Evolutionary conservation across 53 echinoderm and acorn worm species (phyloP).

Genomic region (Paracentrotus lividus): DNA sequence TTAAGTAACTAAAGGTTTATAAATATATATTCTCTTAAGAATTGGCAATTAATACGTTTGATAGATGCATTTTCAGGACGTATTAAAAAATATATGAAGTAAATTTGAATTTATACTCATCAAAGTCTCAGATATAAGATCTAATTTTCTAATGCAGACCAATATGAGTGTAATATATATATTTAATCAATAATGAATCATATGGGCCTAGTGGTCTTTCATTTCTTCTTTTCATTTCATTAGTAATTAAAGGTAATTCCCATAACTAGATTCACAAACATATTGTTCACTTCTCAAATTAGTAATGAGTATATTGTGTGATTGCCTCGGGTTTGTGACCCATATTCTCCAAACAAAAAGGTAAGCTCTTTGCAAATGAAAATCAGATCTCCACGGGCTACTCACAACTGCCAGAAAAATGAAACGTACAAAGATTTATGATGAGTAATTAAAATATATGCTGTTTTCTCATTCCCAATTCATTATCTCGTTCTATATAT

Average conservation of each 20-base stretch:
- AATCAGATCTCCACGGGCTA: not conserved
- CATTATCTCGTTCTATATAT: no score
- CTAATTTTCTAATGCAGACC: no score
- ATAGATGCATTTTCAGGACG: no score
- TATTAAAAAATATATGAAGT: no score
- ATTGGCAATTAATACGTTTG: not conserved
- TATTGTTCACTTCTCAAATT: not conserved
- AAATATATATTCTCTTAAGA: not conserved
- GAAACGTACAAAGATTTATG: not conserved
- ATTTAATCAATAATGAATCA: no score
- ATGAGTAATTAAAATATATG: not conserved
- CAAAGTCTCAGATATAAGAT: no score
- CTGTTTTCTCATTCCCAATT: not conserved
- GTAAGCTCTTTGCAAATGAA: conserved; percentile 11
- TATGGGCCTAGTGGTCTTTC: not conserved
- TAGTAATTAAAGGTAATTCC: not conserved
- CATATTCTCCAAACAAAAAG: not conserved
- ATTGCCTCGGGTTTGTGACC: not conserved
- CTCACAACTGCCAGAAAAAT: not conserved
- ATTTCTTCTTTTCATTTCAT: not conserved
- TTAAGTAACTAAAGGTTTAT: conserved; percentile 10
- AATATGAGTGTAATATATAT: not conserved
- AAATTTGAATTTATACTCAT: not conserved
- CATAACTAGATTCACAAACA: not conserved
- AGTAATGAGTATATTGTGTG: not conserved